Evolutionary conservation across 2,113 vertebrate species (phyloP).

Genomic region (rat (Rattus norvegicus)): GRCr8 NC_086023.1:170177501-170178000

Average conservation of each 20-base stretch:
- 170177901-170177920: no score
- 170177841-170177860: no score
- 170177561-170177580: rapidly evolving
- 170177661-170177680: not conserved
- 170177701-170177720: not conserved
- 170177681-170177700: rapidly evolving
- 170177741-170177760: rapidly evolving
- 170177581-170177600: not conserved
- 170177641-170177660: not conserved
- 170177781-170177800: rapidly evolving
- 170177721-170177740: not conserved
- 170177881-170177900: no score
- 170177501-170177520: not conserved
- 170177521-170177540: not conserved
- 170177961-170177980: no score
- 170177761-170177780: not conserved
- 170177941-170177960: not conserved
- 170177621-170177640: not conserved
- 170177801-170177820: not conserved
- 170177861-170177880: not conserved
- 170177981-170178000: not conserved
- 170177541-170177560: rapidly evolving
- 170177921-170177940: not conserved
- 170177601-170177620: not conserved
- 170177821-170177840: no score